These are phyloP conservation scores for Lycia hirtaria DNA, from an alignment of 2,888 invertebrate species.

Conservation along the genomic window DNA sequence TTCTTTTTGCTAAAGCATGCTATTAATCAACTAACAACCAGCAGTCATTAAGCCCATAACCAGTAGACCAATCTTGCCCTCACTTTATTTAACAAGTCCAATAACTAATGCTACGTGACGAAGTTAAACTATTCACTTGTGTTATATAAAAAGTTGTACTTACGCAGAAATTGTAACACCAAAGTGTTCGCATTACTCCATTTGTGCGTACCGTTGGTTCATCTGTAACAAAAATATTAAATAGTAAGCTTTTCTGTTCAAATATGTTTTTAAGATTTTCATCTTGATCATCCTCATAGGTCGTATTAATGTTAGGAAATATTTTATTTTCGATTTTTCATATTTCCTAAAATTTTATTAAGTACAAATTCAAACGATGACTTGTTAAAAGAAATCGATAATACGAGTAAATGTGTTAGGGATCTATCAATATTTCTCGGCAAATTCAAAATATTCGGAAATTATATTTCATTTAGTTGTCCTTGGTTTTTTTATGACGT, in stretches of 20 bases:
- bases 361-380: too few species aligned
- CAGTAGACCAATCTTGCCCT: slow-evolving; percentile 18
- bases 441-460: too few species aligned
- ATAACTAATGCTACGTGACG: slow-evolving; percentile 4
- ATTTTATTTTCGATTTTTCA: not conserved
- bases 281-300: not conserved
- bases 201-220: slow-evolving; percentile 60
- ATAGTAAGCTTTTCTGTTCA: slow-evolving; percentile 9
- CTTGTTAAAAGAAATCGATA: too few species aligned
- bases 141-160: slow-evolving; percentile 52
- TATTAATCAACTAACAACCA: slow-evolving; percentile 45
- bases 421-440: too few species aligned
- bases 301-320: not conserved
- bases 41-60: slow-evolving; percentile 28
- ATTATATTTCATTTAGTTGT: too few species aligned
- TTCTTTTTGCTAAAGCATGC: slow-evolving; percentile 43
- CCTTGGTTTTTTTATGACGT: too few species aligned
- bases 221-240: slow-evolving; percentile 69
- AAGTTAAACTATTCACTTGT: slow-evolving; percentile 1
- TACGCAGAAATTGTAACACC: slow-evolving; percentile 70
- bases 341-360: not conserved
- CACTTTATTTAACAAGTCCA: slow-evolving; percentile 1
- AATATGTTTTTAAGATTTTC: not conserved
- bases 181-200: slow-evolving; percentile 77
- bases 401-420: too few species aligned